Base-by-base conservation (phyloP, 2,113 vertebrate genomes). In the Cephalopholis sonnerati region DNA sequence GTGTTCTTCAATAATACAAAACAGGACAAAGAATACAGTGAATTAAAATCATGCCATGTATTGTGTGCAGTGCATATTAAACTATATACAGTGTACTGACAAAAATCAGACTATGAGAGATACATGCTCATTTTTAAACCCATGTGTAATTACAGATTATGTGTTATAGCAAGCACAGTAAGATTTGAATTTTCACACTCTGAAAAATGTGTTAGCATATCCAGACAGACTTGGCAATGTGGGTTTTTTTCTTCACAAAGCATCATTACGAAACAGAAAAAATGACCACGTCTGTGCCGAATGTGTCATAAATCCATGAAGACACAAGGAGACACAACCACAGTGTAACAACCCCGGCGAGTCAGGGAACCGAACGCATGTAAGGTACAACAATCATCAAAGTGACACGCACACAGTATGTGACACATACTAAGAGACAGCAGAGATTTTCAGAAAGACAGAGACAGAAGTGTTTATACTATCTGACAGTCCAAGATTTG, bases 261-360 rank as follows among this genome's bases (percentile, higher is more conserved):
- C 41, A 24, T 68, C 51, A 54, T 73, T 25, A 71, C 39, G 53
- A 78, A 87, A 79, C 54, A 83, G 24, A 57, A 74, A 67, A 69
- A 67, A 76, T 36, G 55, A 82, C 67, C 27, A 55, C 20, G 20
- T 63, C 71, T 69, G n/a, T 63, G 65, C 50, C 27, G 8, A 27
- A 72, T 77, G 77, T 76, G 86, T 64, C 86, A 87, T 68, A 79
- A 81, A 57, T 62, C n/a, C 63, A 65, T 75, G 41, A 82, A 64
- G 72, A 88, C 64, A n/a, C n/a, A n/a, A n/a, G n/a, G n/a, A 75
- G 78, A 82, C 51, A 89, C 61, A 63, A 63, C 54, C 85, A 86
- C 88, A 82, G 64, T 77, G 77, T 67, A 73, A 81, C 55, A 81
- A 84, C 79, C 77, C 63, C 16, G 51, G 16, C 39, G 7, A 69